A percentile compares a stretch with the other conserved stretches of the same genome.
Evolutionary conservation across 2,888 invertebrate genomes (phyloP).

Genomic region (Lasius fuliginosus): DNA sequence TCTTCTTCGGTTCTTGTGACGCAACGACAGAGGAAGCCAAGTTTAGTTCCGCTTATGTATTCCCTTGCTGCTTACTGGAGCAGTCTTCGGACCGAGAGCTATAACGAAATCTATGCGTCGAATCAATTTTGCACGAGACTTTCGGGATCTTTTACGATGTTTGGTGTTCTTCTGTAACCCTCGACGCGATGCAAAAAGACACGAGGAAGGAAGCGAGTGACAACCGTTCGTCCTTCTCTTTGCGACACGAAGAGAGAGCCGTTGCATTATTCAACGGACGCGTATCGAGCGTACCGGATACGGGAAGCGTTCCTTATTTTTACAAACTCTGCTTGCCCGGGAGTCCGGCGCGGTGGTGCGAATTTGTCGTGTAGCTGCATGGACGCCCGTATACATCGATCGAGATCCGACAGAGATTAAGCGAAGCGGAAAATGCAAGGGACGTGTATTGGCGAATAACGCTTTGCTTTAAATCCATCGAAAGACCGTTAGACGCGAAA

Average conservation of each 20-base stretch:
- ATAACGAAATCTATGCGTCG: conserved; percentile 68
- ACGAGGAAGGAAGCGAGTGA: conserved; percentile 28
- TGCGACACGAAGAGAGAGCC: conserved; percentile 45
- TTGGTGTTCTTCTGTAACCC: conserved; percentile 59
- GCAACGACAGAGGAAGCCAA: conserved; percentile 49
- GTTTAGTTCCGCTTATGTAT: conserved; percentile 63
- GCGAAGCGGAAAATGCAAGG: conserved; percentile 41
- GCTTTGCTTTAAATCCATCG: conserved; percentile 21
- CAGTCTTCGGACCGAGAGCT: conserved; percentile 21
- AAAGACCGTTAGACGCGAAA: background rate
- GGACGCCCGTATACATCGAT: conserved; percentile 27
- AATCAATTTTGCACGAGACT: conserved; percentile 74
- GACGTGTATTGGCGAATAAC: conserved; percentile 39
- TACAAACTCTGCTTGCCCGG: conserved; percentile 46
- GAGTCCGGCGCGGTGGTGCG: conserved; percentile 41
- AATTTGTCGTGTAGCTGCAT: conserved; percentile 59
- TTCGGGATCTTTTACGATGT: conserved; percentile 67
- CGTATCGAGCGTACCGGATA: conserved; percentile 54
- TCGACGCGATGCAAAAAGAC: conserved; percentile 60
- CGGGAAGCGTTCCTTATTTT: conserved; percentile 65
- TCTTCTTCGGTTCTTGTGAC: conserved; percentile 35
- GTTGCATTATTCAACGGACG: conserved; percentile 70
- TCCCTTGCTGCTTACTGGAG: conserved; percentile 56
- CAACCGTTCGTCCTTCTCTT: background rate
- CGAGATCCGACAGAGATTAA: conserved; percentile 29